phyloP scores from a whole-genome alignment of 2,113 vertebrate genomes.

The Ceyx cyanopectus region DNA sequence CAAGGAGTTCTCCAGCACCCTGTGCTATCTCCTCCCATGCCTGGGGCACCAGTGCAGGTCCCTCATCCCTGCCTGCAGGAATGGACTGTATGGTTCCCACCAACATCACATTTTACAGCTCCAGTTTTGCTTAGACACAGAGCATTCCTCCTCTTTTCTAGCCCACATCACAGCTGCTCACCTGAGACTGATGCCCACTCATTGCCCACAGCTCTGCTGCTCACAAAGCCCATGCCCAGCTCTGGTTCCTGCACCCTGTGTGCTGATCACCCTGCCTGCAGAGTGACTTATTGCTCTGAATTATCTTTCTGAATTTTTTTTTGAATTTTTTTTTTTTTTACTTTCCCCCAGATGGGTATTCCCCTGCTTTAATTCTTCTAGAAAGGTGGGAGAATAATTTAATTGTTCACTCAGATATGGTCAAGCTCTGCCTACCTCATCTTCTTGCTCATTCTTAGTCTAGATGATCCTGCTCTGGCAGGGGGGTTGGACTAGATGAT shows the following conservation, averaged over 20 bases:
- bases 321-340: not conserved
- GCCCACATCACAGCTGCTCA: not conserved
- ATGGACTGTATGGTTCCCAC: not conserved
- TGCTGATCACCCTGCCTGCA: not conserved
- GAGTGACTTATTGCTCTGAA: accelerated
- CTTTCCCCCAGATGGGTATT: not conserved
- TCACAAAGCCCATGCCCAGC: not conserved
- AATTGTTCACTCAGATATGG: not conserved
- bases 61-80: not conserved
- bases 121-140: not conserved
- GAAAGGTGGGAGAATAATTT: not conserved
- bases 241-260: not conserved
- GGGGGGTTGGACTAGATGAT: too few relatives aligned
- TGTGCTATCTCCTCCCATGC: not conserved
- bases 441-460: not conserved
- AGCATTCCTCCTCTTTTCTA: not conserved
- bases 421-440: not conserved
- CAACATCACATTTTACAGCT: not conserved
- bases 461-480: too few relatives aligned
- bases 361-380: not conserved
- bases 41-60: not conserved
- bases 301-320: not conserved
- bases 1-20: not conserved
- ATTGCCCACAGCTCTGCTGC: not conserved
- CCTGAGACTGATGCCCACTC: not conserved